Base-by-base conservation (phyloP, 1,140 invertebrate species). In the Platorchestia sp. region DNA sequence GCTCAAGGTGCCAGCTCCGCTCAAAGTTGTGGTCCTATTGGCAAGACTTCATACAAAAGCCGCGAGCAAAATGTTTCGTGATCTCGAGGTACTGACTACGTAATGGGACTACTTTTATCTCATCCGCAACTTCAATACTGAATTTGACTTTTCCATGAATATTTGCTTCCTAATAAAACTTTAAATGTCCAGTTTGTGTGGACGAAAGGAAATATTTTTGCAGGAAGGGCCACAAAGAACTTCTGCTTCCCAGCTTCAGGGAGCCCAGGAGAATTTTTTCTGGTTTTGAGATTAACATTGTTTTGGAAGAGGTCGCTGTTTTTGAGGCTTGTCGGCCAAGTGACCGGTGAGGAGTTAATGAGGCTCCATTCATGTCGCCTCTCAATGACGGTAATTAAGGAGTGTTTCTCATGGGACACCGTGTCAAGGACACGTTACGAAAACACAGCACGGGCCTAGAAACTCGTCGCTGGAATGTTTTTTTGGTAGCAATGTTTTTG, bases 371-470 rank as follows among this genome's bases (percentile, higher is more conserved):
- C 43, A 44, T 45, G 40, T 47, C 36, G 5, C 45, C 22, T 40
- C 43, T 93, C 91, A 93, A 45, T 93, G 91, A 47, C 45, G 14
- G 91, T 47, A 45, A 45, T 93, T 93, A 93, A 93, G 45, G 43
- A 47, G 47, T 44, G 43, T 89, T 19, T 89, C 87, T 89, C 87
- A 42, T 41, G 87, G n/a, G 87, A 89, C 87, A 41, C 43, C 87
- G 42, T 5, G 43, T 44, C 87, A 89, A 41, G 87, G 59, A 14
- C 59, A 75, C 3, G 59, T 75, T 75, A 75, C 27, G 59, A 75
- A 75, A 75, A 75, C 59, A 75, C 14, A 75, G 59, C 59, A 75
- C 59, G 59, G 59, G 59, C 59, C 27, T 14, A 75, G 59, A 75
- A 75, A 36, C 10, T 36, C 1, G 14, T 75, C 27, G 59, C 27